These are phyloP conservation scores for Cydia splendana DNA, from an alignment of 1,140 invertebrate genomes.

Conservation along the genomic window DNA sequence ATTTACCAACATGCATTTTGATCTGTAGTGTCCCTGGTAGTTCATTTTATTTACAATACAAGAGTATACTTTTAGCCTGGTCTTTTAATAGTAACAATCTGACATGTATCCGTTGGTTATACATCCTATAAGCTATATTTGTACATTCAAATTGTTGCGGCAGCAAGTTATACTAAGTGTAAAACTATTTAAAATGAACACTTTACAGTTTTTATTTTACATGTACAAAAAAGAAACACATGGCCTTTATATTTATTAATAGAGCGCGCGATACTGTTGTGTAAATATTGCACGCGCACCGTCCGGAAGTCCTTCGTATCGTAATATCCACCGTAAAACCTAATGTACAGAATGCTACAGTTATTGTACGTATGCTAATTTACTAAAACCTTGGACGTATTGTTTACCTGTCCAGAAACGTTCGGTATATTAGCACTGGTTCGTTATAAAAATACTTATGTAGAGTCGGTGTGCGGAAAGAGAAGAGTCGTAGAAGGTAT, in stretches of 20 bases:
- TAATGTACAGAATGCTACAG: slow-evolving; percentile 23
- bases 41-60: too few relatives aligned
- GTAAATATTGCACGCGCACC: slow-evolving; percentile 40
- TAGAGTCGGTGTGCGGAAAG: too few relatives aligned
- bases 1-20: too few relatives aligned
- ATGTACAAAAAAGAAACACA: neutral
- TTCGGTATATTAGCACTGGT: neutral
- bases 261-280: slow-evolving; percentile 35
- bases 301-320: slow-evolving; percentile 51
- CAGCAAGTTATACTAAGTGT: too few relatives aligned
- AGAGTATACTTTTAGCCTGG: too few relatives aligned
- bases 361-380: slow-evolving; percentile 21
- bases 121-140: too few relatives aligned
- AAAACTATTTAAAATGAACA: neutral
- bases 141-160: too few relatives aligned
- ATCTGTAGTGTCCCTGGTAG: too few relatives aligned
- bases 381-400: slow-evolving; percentile 1
- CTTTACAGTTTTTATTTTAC: neutral
- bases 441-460: neutral
- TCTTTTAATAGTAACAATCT: too few relatives aligned
- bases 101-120: too few relatives aligned
- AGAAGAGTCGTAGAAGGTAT: too few relatives aligned
- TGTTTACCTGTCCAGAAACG: slow-evolving; percentile 26
- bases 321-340: slow-evolving; percentile 38
- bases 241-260: slow-evolving; percentile 35